phyloP scores from a whole-genome alignment of 2,797 vertebrate species.

The Bucorvus abyssinicus region DNA sequence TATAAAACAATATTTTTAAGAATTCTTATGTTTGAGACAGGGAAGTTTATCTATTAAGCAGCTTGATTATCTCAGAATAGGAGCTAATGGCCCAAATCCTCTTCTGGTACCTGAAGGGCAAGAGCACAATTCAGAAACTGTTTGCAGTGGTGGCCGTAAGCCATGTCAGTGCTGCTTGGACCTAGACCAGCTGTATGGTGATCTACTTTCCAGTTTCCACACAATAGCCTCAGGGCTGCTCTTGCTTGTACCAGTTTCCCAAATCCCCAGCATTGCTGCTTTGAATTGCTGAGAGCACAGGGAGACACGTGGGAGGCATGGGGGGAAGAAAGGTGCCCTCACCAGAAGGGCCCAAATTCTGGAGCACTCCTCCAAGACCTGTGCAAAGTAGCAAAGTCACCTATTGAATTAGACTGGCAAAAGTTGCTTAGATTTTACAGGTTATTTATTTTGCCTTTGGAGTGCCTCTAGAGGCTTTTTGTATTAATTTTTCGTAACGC shows the following conservation, averaged over 20 bases:
- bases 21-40: neutral
- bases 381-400: neutral
- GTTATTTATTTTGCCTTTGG: neutral
- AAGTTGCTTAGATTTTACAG: neutral
- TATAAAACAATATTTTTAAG: neutral
- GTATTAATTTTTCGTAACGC: accelerated
- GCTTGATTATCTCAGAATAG: neutral
- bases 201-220: conserved; percentile 10
- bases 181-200: neutral
- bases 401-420: neutral
- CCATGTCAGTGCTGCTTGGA: neutral
- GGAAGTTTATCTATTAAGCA: neutral
- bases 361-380: neutral
- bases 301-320: neutral
- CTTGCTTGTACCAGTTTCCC: neutral
- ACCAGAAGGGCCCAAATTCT: neutral
- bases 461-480: neutral
- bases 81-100: neutral
- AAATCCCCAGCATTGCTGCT: neutral
- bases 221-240: neutral
- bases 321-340: neutral
- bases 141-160: conserved; percentile 10
- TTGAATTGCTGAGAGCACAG: neutral
- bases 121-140: neutral
- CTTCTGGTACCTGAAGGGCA: neutral